Evolutionary conservation across 2,888 invertebrate species (phyloP), one percentile per base, ranked within the genome.

Genomic region (Lypha dubia): DNA sequence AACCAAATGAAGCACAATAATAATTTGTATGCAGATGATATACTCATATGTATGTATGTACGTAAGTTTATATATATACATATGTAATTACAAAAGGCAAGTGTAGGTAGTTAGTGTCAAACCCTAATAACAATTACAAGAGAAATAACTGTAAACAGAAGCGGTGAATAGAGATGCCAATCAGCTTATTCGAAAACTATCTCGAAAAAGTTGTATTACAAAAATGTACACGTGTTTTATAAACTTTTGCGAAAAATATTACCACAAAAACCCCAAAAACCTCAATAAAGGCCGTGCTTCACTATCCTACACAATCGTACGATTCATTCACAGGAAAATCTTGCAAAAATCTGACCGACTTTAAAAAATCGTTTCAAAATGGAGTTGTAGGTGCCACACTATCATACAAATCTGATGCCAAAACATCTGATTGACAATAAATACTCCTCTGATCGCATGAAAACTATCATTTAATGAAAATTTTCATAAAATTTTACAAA

Each of bases 71-170:
- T 44, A 44, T 15, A 41, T 15, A 41, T 41, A 13, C 11, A 41
- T 41, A 13, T 22, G 15, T 63, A 24, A 24, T 63, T 24, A n/a
- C 44, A 1, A 17, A 9, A 22, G n/a, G 41, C 22, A 63, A 63
- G 62, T 63, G 44, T 24, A 11, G 22, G 41, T 24, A 63, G 32
- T 58, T 9, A 32, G 32, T 58, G n/a, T 56, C 28, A 24, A 53
- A 53, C 22, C 22, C 6, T 24, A 24, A 53, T 8, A 22, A 24
- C 24, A 13, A 24, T 24, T 53, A 24, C 15, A 13, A 20, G 22
- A 53, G 15, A n/a, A 53, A 1, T 24, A 6, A 22, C 15, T 24
- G 51, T 53, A 24, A 13, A 5, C 11, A 53, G 13, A 53, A 3
- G 24, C 24, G 13, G 13, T 15, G 51, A 24, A 3, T 24, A 49